phyloP scores from a whole-genome alignment of 2,888 invertebrate species.

The Lapara coniferarum region DNA sequence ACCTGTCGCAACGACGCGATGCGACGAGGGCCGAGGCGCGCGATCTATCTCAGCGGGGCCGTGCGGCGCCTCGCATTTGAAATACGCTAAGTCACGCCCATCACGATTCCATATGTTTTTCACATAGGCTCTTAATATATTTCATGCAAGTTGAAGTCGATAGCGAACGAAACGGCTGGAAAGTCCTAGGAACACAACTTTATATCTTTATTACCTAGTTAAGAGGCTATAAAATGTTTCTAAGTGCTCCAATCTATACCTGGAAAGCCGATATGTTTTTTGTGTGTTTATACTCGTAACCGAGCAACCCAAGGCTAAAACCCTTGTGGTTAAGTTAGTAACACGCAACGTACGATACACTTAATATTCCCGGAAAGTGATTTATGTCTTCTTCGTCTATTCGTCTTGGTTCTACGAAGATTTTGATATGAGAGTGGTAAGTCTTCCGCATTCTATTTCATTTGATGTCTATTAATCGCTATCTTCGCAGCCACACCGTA shows the following conservation, averaged over 20 bases:
- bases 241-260: slow-evolving; percentile 26
- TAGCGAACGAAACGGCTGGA: neutral
- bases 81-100: too few species aligned
- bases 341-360: neutral
- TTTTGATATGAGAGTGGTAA: too few species aligned
- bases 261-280: slow-evolving; percentile 16
- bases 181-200: slow-evolving; percentile 1
- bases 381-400: too few species aligned
- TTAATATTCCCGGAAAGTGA: too few species aligned
- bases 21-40: too few species aligned
- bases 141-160: neutral
- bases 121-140: too few species aligned
- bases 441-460: too few species aligned
- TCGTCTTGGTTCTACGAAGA: too few species aligned
- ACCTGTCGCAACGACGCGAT: too few species aligned
- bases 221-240: slow-evolving; percentile 8
- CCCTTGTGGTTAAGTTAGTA: neutral
- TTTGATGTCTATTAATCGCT: neutral
- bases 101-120: too few species aligned
- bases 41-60: too few species aligned
- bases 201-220: slow-evolving; percentile 23
- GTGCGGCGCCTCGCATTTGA: too few species aligned
- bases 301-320: slow-evolving; percentile 4
- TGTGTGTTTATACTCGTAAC: neutral
- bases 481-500: slow-evolving; percentile 41